A percentile compares a stretch with the other conserved stretches of the same genome.
These are phyloP conservation scores for Aeoliscus strigatus DNA, from an alignment of 2,797 vertebrate genomes.

Conservation along the genomic window DNA sequence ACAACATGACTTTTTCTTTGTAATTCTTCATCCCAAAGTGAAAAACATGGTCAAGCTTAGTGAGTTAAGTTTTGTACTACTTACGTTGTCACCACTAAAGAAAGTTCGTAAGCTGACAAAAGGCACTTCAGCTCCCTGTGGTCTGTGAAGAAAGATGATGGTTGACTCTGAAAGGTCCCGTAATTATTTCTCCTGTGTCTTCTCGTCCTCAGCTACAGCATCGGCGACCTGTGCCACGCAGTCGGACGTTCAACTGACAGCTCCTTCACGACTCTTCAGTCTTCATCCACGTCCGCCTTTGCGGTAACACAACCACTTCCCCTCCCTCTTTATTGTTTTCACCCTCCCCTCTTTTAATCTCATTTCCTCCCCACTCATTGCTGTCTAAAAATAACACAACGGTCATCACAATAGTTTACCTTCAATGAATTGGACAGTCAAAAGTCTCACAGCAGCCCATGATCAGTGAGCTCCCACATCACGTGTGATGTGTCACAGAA, in stretches of 20 bases:
- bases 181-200: slow-evolving; percentile 6
- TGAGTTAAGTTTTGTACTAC: no score
- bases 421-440: slow-evolving; percentile 32
- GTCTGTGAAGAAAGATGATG: slow-evolving; percentile 6
- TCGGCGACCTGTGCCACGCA: slow-evolving; percentile 23
- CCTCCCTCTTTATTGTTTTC: slow-evolving; percentile 53
- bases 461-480: no score
- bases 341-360: slow-evolving; percentile 60
- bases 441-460: no score
- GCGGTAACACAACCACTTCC: slow-evolving; percentile 40
- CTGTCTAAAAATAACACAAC: slow-evolving; percentile 72
- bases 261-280: slow-evolving; percentile 36
- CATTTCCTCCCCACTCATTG: slow-evolving; percentile 64
- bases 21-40: neutral
- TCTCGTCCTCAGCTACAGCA: slow-evolving; percentile 12
- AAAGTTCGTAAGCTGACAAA: slow-evolving; percentile 34
- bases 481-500: no score
- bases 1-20: no score
- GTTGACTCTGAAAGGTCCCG: slow-evolving; percentile 14
- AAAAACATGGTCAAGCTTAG: no score
- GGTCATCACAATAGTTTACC: slow-evolving; percentile 45
- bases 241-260: slow-evolving; percentile 44
- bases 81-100: slow-evolving; percentile 47
- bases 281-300: slow-evolving; percentile 40
- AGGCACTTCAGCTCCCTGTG: slow-evolving; percentile 40